Base-by-base conservation (phyloP, 1,140 invertebrate genomes). In the Dendroctonus ponderosae region DNA sequence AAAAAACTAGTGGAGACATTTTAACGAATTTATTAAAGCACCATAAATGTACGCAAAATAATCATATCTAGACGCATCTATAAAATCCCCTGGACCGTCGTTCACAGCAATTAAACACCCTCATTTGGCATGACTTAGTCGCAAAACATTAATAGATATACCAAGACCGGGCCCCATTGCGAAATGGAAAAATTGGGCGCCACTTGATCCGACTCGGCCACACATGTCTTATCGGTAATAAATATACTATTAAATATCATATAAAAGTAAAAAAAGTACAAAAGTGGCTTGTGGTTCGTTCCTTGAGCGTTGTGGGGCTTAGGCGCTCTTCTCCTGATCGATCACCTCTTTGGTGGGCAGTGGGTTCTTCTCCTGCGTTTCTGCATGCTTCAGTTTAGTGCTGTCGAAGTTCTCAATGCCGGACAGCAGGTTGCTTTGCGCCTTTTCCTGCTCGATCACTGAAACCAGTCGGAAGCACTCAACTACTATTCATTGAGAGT, bases 341-440 rank as follows among this genome's bases (percentile, higher is more conserved):
- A 89, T 89, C 68, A 84, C 81, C 80, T 91, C 89, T 85, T 92
- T 91, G 12, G 76, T 79, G 46, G 93, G 93, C 75, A 96, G 84
- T 58, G 89, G 87, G 82, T 94, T 94, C 81, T 94, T 94, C 80
- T 94, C 92, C 75, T 88, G 87, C 54, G 93, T 95, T 81, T 94
- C 89, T 50, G 92, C 91, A 76, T 91, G 92, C 80, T 94, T 94
- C 81, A 96, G 79, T 79, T 92, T 92, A 67, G 83, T 86, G 39
- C 87, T 81, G 82, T 94, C 89, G 78, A 94, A 95, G 77, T 90
- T 91, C 80, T 93, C 91, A 74, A 96, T 94, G 70, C 92, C 92
- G 74, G 90, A 89, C 71, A 93, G 86, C 69, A 94, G 85, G 72
- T 93, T 85, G 79, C 90, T 89, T 79, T 94, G 91, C 70, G 86